These are phyloP conservation scores for Hydrozoanthus tunicans DNA, from an alignment of 64 coral and sea anemone species.

Conservation along the genomic window DNA sequence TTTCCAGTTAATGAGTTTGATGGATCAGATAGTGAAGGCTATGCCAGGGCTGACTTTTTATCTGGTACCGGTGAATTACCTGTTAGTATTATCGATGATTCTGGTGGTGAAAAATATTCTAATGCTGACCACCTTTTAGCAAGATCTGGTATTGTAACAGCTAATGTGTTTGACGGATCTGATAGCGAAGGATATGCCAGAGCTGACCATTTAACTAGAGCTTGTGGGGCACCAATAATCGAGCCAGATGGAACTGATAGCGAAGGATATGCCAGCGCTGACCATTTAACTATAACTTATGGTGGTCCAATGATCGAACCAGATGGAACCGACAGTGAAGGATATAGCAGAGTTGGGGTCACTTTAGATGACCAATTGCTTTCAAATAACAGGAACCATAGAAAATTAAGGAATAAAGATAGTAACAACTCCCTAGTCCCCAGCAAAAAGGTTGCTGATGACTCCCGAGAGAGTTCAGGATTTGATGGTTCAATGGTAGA, in stretches of 20 bases:
- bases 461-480: background rate
- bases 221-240: background rate
- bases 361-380: background rate
- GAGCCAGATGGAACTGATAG: background rate
- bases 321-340: slow-evolving; percentile 3
- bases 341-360: background rate
- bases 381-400: background rate
- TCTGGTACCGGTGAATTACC: background rate
- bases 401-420: background rate
- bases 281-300: background rate
- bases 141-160: background rate
- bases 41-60: background rate
- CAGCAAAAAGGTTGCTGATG: background rate
- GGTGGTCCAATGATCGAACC: background rate
- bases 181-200: slow-evolving; percentile 9
- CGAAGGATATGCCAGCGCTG: background rate
- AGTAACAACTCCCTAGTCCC: background rate
- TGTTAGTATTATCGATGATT: background rate
- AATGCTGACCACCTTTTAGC: background rate
- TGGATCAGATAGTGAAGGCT: background rate
- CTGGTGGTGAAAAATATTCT: background rate
- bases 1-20: background rate
- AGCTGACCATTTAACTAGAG: background rate
- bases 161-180: background rate
- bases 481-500: background rate